Evolutionary conservation across 2,888 invertebrate species (phyloP).

Genomic region (Doris montereyensis): DNA sequence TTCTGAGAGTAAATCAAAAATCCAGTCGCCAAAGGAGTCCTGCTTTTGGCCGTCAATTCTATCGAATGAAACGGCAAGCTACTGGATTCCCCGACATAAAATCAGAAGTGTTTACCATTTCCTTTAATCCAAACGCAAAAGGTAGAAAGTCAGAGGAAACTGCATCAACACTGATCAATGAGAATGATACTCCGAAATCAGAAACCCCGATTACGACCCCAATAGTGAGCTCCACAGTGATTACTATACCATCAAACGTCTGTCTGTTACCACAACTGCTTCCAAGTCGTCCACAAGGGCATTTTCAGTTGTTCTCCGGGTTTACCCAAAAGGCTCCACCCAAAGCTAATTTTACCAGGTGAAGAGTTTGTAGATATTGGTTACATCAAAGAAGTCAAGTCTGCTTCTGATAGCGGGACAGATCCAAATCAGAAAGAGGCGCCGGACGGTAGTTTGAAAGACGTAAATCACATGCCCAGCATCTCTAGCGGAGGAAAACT

Average conservation of each 20-base stretch:
- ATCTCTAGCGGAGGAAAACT: not conserved
- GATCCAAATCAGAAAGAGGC: not conserved
- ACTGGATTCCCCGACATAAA: slow-evolving; percentile 40
- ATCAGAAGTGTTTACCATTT: slow-evolving; percentile 43
- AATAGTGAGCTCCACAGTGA: slow-evolving; percentile 51
- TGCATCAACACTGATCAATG: slow-evolving; percentile 20
- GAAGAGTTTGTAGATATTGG: not conserved
- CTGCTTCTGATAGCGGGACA: not conserved
- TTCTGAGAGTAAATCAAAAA: not conserved
- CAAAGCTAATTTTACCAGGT: slow-evolving; percentile 13
- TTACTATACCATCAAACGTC: slow-evolving; percentile 49
- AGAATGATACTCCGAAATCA: slow-evolving; percentile 24
- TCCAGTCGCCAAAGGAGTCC: slow-evolving; percentile 33
- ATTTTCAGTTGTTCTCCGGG: slow-evolving; percentile 38
- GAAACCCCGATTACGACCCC: slow-evolving; percentile 42
- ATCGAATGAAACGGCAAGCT: slow-evolving; percentile 27
- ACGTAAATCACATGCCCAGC: not conserved
- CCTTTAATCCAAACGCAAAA: slow-evolving; percentile 39
- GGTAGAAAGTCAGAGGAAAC: slow-evolving; percentile 30
- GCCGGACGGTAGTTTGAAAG: not conserved
- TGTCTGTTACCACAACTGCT: slow-evolving; percentile 28
- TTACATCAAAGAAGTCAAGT: too few relatives aligned
- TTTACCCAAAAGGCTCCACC: slow-evolving; percentile 37
- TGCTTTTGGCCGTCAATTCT: slow-evolving; percentile 33
- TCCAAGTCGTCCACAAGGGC: not conserved